These are phyloP conservation scores for Eulemur rubriventer DNA, from an alignment of 2,797 vertebrate species.

Conservation along the genomic window DNA sequence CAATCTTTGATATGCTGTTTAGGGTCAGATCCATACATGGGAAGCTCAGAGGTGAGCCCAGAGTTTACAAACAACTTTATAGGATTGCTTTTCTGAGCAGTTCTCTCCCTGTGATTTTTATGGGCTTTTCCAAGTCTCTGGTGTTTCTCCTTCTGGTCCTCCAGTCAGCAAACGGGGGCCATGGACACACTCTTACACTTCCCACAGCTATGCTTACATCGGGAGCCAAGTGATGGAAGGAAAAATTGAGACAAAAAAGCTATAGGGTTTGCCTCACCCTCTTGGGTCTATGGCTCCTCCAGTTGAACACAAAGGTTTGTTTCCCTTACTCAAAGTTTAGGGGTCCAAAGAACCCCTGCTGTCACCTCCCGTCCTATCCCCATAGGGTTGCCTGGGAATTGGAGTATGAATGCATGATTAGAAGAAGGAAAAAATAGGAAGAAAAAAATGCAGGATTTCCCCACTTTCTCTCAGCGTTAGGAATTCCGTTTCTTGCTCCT, in stretches of 20 bases:
- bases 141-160: background rate
- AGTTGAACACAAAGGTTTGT: background rate
- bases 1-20: background rate
- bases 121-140: background rate
- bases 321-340: background rate
- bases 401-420: background rate
- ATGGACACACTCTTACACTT: background rate
- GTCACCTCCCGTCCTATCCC: background rate
- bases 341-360: background rate
- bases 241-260: background rate
- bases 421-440: background rate
- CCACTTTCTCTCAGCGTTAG: background rate
- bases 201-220: background rate
- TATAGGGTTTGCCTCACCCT: background rate
- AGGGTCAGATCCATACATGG: background rate
- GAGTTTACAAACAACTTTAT: background rate
- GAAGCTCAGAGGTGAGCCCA: background rate
- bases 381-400: background rate
- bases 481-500: background rate
- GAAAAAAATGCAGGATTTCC: background rate
- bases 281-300: background rate
- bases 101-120: background rate
- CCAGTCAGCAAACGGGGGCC: background rate
- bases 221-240: background rate
- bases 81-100: background rate